Base-by-base conservation (phyloP, 2,797 vertebrate genomes). In the Pogoniulus pusillus region DNA sequence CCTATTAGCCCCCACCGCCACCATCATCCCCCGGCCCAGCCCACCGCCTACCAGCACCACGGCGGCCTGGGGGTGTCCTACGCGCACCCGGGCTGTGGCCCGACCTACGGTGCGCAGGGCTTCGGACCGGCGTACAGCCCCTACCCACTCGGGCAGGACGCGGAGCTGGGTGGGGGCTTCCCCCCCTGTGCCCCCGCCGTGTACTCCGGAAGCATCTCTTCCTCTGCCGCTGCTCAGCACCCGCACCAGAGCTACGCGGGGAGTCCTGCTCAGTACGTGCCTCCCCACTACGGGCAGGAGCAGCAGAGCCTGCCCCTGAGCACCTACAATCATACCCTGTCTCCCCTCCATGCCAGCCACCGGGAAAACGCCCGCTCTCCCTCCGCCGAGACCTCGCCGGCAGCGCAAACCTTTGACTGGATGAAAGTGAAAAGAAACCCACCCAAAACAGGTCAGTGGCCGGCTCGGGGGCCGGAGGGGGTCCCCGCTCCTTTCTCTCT, bases 381-480 rank as follows among this genome's bases (percentile, higher is more conserved):
- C 60, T 96, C 98, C 69, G 97, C 98, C 23, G 99, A 99, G 73
- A 97, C 98, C 16, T 97, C 98, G 34, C 97, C 98, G 59, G 97
- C 98, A 70, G 98, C 98, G 16, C 99, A 99, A 96, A 99, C 99
- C 60, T 99, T 99, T 96, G 99, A 99, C 98, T 99, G 99, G 99
- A 99, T 99, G 99, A 99, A 99, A 97, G 99, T 99, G 62, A 99
- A 99, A 97, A 98, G 99, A 96, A 99, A 99, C 73, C 99, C 99
- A 81, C 99, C 99, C 57, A 99, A 99, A 97, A 99, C 99, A 98
- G 99, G 99, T 99, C 95, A 97, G 98, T 98, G 96, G 72, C 49
- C 35, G 64, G 77, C 68, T 68, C 68, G 82, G 57, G 71, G 71
- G 81, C 34, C 14, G 12, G 35, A 39, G 10, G 12, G 11, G 60